A percentile compares a stretch with the other conserved stretches of the same genome.
phyloP scores from a whole-genome alignment of 1,140 invertebrate genomes.

The Dreissena rostriformis region DNA sequence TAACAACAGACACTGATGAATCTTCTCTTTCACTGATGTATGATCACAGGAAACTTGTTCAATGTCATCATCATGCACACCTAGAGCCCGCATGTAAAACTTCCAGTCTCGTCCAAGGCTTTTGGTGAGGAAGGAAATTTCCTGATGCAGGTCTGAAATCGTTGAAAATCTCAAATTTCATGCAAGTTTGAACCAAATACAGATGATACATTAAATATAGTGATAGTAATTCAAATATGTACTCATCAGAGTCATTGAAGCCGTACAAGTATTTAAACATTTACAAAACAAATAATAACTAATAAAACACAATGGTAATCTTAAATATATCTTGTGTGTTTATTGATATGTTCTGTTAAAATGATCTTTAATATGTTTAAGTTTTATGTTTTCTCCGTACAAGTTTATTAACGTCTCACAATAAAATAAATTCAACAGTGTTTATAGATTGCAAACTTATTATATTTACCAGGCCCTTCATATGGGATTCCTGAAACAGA shows the following conservation, averaged over 20 bases:
- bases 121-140: constrained; percentile 65
- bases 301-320: too few species aligned
- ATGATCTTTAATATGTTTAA: too few species aligned
- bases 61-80: constrained; percentile 63
- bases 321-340: too few species aligned
- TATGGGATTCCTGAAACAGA: constrained; percentile 30
- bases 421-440: too few species aligned
- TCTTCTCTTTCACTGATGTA: constrained; percentile 67
- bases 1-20: constrained; percentile 62
- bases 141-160: constrained; percentile 60
- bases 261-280: not conserved
- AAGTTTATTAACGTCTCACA: too few species aligned
- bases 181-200: constrained; percentile 3
- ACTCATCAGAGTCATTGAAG: constrained; percentile 1
- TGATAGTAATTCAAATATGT: not conserved
- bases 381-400: too few species aligned
- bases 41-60: constrained; percentile 59
- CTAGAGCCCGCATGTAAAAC: constrained; percentile 67
- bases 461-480: constrained; percentile 14
- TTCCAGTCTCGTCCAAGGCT: constrained; percentile 69
- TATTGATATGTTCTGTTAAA: too few species aligned
- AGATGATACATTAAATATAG: too few species aligned
- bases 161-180: not conserved
- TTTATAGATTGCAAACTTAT: not conserved
- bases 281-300: too few species aligned